Conservation (phyloP, 2,888 invertebrate genomes). For the Lasiommata megera region DNA sequence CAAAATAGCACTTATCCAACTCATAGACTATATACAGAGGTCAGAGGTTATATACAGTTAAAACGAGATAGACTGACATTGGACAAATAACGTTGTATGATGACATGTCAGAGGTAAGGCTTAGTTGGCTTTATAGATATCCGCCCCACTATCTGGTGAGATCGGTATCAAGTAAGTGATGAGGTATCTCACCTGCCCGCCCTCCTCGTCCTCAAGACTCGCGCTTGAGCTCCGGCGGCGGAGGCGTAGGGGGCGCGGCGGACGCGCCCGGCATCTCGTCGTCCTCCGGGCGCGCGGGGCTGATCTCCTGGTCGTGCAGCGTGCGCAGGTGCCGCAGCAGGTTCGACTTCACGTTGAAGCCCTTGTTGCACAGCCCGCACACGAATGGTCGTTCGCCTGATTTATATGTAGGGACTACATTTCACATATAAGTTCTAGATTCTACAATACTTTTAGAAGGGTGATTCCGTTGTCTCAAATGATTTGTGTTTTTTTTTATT, state of each 20-base stretch:
- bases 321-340: constrained; percentile 87
- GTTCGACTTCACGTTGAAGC: constrained; percentile 90
- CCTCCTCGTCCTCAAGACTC: constrained; percentile 75
- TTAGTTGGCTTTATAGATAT: no score
- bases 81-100: no score
- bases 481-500: no score
- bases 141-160: no score
- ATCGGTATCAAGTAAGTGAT: no score
- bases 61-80: no score
- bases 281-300: constrained; percentile 49
- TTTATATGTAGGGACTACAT: background rate
- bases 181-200: constrained; percentile 59
- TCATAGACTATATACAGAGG: no score
- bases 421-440: background rate
- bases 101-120: no score
- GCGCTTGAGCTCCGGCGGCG: constrained; percentile 47
- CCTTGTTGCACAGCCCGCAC: constrained; percentile 88
- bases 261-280: constrained; percentile 36
- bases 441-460: no score
- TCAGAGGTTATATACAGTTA: no score
- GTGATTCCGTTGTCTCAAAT: no score
- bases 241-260: constrained; percentile 39
- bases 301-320: constrained; percentile 85
- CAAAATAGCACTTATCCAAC: no score
- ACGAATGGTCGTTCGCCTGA: constrained; percentile 86